Conservation (phyloP, 2,888 invertebrate species). For the Limnephilus rhombicus region DNA sequence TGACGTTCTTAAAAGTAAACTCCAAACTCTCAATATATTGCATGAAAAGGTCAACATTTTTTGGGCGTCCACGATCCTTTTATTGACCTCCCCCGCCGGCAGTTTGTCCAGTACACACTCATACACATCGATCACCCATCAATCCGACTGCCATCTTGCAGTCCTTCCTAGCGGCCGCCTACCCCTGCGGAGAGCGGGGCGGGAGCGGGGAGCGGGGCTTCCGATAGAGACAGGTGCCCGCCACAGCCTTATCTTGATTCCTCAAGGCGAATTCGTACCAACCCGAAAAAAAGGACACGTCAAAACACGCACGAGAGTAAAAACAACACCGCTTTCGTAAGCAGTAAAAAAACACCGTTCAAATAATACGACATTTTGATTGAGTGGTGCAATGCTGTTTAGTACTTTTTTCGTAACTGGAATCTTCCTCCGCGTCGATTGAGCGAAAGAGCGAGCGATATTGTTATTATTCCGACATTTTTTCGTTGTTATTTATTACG, state of each 20-base stretch:
- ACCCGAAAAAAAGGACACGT: conserved; percentile 12
- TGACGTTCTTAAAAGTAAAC: too few species aligned
- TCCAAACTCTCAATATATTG: neutral
- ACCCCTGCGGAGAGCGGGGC: neutral
- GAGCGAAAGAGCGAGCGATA: conserved; percentile 25
- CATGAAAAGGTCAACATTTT: neutral
- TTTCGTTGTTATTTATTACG: conserved; percentile 46
- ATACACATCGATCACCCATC: conserved; percentile 64
- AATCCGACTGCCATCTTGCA: conserved; percentile 62
- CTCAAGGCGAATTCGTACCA: conserved; percentile 40
- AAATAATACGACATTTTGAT: conserved; percentile 8
- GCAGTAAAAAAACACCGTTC: neutral
- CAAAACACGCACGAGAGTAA: conserved; percentile 33
- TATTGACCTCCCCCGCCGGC: conserved; percentile 34
- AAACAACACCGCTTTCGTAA: neutral
- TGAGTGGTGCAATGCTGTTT: neutral
- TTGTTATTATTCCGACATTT: conserved; percentile 46
- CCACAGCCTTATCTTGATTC: conserved; percentile 57
- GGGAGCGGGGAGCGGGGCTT: conserved; percentile 38
- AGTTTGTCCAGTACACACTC: conserved; percentile 47
- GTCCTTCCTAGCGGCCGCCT: conserved; percentile 33
- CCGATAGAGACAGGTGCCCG: conserved; percentile 54
- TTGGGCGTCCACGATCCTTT: neutral
- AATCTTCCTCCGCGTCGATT: conserved; percentile 5
- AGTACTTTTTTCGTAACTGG: neutral